phyloP scores from a whole-genome alignment of 2,888 invertebrate genomes.

The Sesamia inferens region DNA sequence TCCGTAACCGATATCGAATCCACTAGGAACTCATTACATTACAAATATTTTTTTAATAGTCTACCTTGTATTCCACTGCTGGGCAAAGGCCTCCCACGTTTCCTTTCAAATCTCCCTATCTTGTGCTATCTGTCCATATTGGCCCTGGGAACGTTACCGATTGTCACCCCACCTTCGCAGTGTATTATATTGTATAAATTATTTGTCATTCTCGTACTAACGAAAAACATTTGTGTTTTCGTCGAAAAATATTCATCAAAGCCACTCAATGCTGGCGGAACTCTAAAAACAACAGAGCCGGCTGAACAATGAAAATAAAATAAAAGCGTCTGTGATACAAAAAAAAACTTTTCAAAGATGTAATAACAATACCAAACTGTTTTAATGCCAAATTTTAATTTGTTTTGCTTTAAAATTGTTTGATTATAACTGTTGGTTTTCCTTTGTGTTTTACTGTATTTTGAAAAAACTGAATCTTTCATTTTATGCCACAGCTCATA shows the following conservation, averaged over 20 bases:
- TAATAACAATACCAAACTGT: conserved; percentile 42
- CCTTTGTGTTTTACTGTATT: neutral
- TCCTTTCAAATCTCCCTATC: too few species aligned
- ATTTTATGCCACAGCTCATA: neutral
- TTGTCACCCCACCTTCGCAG: neutral
- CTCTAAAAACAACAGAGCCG: conserved; percentile 39
- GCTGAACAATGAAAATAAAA: conserved; percentile 43
- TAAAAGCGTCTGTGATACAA: conserved; percentile 39
- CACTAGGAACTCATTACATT: neutral
- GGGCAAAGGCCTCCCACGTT: too few species aligned
- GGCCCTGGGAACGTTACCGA: too few species aligned
- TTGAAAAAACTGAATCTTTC: neutral
- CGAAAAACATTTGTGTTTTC: conserved; percentile 39
- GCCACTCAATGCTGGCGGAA: conserved; percentile 41
- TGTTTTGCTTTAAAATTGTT: conserved; percentile 6
- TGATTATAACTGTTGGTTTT: conserved; percentile 1
- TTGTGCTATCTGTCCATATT: too few species aligned
- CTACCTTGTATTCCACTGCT: too few species aligned
- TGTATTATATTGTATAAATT: conserved; percentile 23
- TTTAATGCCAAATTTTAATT: conserved; percentile 13
- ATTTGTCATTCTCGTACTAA: conserved; percentile 16
- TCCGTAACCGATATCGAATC: conserved; percentile 8
- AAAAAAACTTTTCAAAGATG: conserved; percentile 51
- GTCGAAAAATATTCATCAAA: conserved; percentile 54
- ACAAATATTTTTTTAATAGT: neutral